These are phyloP conservation scores for Euphydryas editha DNA, from an alignment of 2,888 invertebrate genomes.

Conservation along the genomic window DNA sequence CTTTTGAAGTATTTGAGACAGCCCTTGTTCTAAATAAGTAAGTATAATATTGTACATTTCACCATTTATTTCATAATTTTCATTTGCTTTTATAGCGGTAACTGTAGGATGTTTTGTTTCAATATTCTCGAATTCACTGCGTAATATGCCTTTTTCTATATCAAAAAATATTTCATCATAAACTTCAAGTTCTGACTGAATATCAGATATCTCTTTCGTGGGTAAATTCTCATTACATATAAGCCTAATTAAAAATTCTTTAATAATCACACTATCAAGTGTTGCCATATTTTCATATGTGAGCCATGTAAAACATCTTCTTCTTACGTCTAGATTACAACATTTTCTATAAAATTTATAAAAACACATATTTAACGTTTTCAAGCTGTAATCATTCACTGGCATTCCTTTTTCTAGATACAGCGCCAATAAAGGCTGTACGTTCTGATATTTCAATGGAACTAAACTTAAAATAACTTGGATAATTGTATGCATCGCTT, in stretches of 20 bases:
- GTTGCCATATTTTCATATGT: slow-evolving; percentile 50
- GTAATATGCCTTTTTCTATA: slow-evolving; percentile 63
- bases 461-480: slow-evolving; percentile 57
- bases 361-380: slow-evolving; percentile 60
- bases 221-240: slow-evolving; percentile 65
- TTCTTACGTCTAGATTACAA: slow-evolving; percentile 54
- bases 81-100: slow-evolving; percentile 12
- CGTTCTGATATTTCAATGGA: slow-evolving; percentile 57
- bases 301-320: slow-evolving; percentile 65
- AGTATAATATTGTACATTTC: slow-evolving; percentile 53
- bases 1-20: slow-evolving; percentile 42
- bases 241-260: slow-evolving; percentile 60
- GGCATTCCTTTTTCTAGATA: slow-evolving; percentile 74
- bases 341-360: slow-evolving; percentile 68
- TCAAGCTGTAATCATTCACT: slow-evolving; percentile 59
- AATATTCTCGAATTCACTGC: slow-evolving; percentile 66
- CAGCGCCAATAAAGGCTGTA: slow-evolving; percentile 64
- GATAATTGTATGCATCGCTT: slow-evolving; percentile 64
- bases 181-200: slow-evolving; percentile 39
- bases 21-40: slow-evolving; percentile 49
- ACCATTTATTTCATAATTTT: slow-evolving; percentile 41
- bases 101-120: slow-evolving; percentile 31
- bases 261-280: slow-evolving; percentile 47
- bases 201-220: slow-evolving; percentile 3
- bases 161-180: slow-evolving; percentile 60